These are phyloP conservation scores for Ceyx margarethae DNA, from an alignment of 2,113 vertebrate species.

Conservation along the genomic window DNA sequence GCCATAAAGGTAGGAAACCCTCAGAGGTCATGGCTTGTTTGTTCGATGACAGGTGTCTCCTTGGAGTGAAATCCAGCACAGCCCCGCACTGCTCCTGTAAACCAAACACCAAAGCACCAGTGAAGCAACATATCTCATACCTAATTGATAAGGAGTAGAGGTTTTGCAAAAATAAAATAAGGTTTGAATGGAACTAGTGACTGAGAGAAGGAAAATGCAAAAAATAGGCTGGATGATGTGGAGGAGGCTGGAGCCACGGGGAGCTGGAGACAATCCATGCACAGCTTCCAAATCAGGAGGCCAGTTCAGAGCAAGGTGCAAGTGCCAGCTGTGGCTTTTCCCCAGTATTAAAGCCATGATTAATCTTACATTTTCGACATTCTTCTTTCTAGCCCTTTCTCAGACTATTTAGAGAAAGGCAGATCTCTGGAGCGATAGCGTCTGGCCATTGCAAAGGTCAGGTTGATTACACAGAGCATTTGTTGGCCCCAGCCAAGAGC, in stretches of 20 bases:
- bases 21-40: conserved; percentile 15
- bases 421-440: neutral
- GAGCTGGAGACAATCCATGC: neutral
- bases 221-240: neutral
- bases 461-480: neutral
- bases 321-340: conserved; percentile 4
- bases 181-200: neutral
- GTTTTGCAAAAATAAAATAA: neutral
- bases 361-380: conserved; percentile 35
- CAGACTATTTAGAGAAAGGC: conserved; percentile 58
- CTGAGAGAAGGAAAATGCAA: neutral
- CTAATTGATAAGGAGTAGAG: rapidly evolving
- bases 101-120: neutral
- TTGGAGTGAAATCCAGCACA: neutral
- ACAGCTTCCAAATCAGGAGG: neutral
- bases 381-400: conserved; percentile 42
- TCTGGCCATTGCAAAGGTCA: neutral
- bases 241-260: neutral
- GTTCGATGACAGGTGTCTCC: neutral
- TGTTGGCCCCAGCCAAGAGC: neutral
- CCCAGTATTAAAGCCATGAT: neutral
- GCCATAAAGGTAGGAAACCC: neutral
- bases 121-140: rapidly evolving
- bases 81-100: neutral
- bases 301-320: neutral